Evolutionary conservation across 2,113 vertebrate species (phyloP).

Genomic region (Perccottus glenii): DNA sequence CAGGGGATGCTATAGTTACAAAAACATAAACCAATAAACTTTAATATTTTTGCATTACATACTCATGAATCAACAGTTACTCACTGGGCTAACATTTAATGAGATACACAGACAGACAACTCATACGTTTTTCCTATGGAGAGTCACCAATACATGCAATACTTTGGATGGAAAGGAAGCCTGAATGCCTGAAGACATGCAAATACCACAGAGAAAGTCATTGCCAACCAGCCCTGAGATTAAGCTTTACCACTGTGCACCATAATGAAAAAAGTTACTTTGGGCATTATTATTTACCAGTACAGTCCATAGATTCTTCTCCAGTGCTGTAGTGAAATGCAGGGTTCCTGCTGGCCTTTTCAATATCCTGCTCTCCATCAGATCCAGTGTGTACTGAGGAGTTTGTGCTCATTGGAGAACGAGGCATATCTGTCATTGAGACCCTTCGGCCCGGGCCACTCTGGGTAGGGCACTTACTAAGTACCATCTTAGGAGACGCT

Average conservation of each 20-base stretch:
- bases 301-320: constrained; percentile 97
- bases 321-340: constrained; percentile 94
- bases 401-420: constrained; percentile 97
- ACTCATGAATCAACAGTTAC: neutral
- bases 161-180: no score
- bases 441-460: constrained; percentile 86
- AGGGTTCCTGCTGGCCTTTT: constrained; percentile 84
- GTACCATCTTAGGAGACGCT: constrained; percentile 93
- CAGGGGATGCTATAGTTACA: constrained; percentile 86
- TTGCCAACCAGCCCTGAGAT: no score
- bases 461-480: constrained; percentile 88
- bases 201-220: no score
- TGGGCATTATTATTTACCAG: constrained; percentile 70
- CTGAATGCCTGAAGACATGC: no score
- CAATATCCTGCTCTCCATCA: constrained; percentile 90
- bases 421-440: constrained; percentile 93
- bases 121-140: no score
- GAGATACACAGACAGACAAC: no score
- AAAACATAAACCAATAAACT: constrained; percentile 25
- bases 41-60: neutral
- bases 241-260: no score
- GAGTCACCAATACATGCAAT: neutral
- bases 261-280: neutral
- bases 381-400: constrained; percentile 97
- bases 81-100: no score